phyloP scores from a whole-genome alignment of 2,888 invertebrate species.

The Autographa pulchrina region DNA sequence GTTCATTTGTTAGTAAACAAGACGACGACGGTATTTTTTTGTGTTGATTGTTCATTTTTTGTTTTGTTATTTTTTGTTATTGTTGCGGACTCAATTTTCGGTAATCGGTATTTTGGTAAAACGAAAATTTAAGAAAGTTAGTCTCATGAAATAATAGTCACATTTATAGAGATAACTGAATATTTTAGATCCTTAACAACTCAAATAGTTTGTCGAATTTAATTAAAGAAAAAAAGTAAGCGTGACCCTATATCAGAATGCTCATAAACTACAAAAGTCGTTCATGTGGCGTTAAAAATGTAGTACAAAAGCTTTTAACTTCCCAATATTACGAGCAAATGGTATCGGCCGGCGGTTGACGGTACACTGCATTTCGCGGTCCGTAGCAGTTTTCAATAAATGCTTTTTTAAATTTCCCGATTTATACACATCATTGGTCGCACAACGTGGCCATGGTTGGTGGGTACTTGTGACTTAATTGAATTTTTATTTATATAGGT shows the following conservation, averaged over 20 bases:
- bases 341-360: neutral
- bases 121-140: neutral
- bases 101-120: neutral
- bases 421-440: neutral
- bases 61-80: neutral
- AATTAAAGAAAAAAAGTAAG: neutral
- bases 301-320: neutral
- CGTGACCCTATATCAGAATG: neutral
- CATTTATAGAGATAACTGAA: too few relatives aligned
- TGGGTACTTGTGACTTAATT: neutral
- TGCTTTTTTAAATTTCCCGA: conserved; percentile 2
- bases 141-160: too few relatives aligned
- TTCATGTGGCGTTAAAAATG: neutral
- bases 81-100: neutral
- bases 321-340: neutral
- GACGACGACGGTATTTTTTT: neutral
- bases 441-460: neutral
- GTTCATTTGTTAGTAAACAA: neutral
- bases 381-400: conserved; percentile 4
- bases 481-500: neutral
- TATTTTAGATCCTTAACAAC: too few relatives aligned
- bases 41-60: neutral
- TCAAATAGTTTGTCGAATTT: too few relatives aligned
- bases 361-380: conserved; percentile 5
- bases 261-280: neutral